A percentile compares a stretch with the other conserved stretches of the same genome.
Evolutionary conservation across 2,888 invertebrate species (phyloP).

Genomic region (Drosophila putrida): DNA sequence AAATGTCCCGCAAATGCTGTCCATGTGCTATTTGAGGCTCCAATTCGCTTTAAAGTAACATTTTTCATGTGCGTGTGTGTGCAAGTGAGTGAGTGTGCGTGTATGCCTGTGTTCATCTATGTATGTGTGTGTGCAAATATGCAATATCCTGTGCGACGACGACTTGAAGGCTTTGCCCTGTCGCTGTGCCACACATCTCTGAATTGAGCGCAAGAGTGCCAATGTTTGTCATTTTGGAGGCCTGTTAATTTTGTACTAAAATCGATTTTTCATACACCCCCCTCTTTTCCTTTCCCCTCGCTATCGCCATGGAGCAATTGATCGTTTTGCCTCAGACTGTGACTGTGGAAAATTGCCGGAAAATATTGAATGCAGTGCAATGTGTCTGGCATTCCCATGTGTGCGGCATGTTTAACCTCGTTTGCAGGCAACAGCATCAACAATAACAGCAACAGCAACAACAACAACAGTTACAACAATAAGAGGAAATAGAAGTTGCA

Average conservation of each 20-base stretch:
- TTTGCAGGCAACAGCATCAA: constrained; percentile 49
- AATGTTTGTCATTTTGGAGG: constrained; percentile 81
- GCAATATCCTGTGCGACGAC: constrained; percentile 77
- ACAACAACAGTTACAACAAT: neutral
- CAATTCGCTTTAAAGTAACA: constrained; percentile 74
- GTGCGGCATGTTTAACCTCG: constrained; percentile 78
- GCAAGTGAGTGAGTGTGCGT: constrained; percentile 1
- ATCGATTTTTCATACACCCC: constrained; percentile 69
- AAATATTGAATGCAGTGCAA: constrained; percentile 71
- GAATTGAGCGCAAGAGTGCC: constrained; percentile 66
- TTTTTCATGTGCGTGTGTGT: constrained; percentile 64
- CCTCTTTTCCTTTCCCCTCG: neutral
- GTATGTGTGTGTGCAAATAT: constrained; percentile 64
- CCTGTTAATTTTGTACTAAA: constrained; percentile 81
- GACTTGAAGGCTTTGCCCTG: constrained; percentile 47
- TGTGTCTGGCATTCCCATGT: constrained; percentile 62
- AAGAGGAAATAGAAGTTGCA: constrained; percentile 20
- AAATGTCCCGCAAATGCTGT: constrained; percentile 52
- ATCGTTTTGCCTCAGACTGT: constrained; percentile 41
- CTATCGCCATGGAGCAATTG: constrained; percentile 36
- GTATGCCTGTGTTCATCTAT: constrained; percentile 25
- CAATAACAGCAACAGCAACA: constrained; percentile 9
- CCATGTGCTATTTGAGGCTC: constrained; percentile 52
- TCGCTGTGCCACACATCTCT: constrained; percentile 34
- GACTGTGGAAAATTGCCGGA: constrained; percentile 68